Evolutionary conservation across 2,113 vertebrate species (phyloP).

Genomic region (Chaetura pelagica): DNA sequence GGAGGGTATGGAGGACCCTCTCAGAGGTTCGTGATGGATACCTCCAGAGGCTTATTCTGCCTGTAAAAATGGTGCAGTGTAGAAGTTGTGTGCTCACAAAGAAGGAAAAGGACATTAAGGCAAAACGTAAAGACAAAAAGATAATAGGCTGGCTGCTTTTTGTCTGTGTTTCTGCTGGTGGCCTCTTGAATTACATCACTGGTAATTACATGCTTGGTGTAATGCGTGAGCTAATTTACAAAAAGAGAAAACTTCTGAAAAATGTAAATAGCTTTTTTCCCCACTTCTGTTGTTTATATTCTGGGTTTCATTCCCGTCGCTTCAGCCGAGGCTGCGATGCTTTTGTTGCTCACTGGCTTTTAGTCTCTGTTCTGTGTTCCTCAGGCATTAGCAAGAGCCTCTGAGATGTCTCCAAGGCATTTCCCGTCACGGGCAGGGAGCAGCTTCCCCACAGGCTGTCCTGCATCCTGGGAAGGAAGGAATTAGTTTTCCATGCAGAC

Average conservation of each 20-base stretch:
- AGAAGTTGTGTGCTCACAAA: background rate
- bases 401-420: background rate
- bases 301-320: background rate
- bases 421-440: background rate
- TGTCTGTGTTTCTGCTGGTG: background rate
- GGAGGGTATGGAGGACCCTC: background rate
- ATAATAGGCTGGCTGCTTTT: background rate
- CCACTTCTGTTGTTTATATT: background rate
- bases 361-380: background rate
- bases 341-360: background rate
- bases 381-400: background rate
- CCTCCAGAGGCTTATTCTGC: background rate
- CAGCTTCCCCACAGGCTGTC: background rate
- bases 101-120: background rate
- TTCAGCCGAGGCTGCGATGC: background rate
- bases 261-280: background rate
- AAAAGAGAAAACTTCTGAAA: background rate
- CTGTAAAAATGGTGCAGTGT: background rate
- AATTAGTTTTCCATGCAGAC: background rate
- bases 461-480: background rate
- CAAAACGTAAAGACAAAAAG: background rate
- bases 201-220: background rate
- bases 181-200: background rate
- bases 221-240: background rate
- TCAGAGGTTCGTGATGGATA: background rate